Evolutionary conservation across 2,797 vertebrate species (phyloP), one percentile per base, ranked within the genome.

Genomic region (Gila robusta): DNA sequence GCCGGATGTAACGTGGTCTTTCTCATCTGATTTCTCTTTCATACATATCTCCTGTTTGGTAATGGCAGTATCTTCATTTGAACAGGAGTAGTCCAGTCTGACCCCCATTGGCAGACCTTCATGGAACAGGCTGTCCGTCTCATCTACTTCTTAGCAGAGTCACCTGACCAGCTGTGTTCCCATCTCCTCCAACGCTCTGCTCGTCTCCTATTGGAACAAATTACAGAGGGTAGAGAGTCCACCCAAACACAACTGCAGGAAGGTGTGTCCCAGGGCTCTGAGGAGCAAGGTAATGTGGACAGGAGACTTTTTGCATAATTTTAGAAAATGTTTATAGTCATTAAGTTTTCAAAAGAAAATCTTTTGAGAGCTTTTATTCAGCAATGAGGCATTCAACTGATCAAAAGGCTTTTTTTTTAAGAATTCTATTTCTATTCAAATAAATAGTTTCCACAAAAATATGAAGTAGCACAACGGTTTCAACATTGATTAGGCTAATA

Each of bases 131-230:
- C 97, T 0, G 87, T 99, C 79, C 92, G 87, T 11, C 96, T 99
- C 77, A 94, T 98, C 88, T 99, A 97, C 94, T 96, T 97, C 71
- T 93, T 99, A 89, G 97, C 97, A 1, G 98, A 99, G 92, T 97
- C 97, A 21, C 94, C 98, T 0, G 98, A 99, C 79, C 95, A 96
- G 92, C 95, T 98, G 88, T 97, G 97, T 85, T 96, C 97, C 83
- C 92, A 88, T 52, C 94, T 99, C 77, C 92, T 99, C 49, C 97
- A 96, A 72, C 87, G 88, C 76, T 97, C 97, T 84, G 95, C 96
- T 35, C 95, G 94, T 80, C 95, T 97, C 72, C 90, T 96, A 59
- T 90, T 97, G 79, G 96, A 97, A 90, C 96, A 95, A 90, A 91
- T 97, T 41, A 62, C 91, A 6, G 93, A 95, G 84, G 88, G 88